Percentiles rank a stretch among this genome's conserved stretches.
phyloP scores from a whole-genome alignment of 1,140 invertebrate genomes.

The Drosophila novamexicana region DNA sequence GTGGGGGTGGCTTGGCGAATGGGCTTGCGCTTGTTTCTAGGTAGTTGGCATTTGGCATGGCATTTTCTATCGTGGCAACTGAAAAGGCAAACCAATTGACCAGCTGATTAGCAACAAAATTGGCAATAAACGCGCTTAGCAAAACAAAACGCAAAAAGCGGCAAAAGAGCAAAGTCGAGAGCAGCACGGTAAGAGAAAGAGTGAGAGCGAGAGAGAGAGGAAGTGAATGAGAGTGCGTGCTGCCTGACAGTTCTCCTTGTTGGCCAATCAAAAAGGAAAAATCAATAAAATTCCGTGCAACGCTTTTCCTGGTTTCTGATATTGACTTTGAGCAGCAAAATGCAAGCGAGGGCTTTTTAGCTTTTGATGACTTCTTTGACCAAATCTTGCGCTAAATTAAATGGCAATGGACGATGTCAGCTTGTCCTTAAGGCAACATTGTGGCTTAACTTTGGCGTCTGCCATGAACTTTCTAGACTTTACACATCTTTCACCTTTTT shows the following conservation, averaged over 20 bases:
- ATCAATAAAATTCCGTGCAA: conserved; percentile 65
- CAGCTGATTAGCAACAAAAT: conserved; percentile 43
- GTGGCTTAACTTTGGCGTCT: neutral
- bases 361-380: neutral
- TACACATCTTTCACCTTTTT: conserved; percentile 31
- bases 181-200: conserved; percentile 9
- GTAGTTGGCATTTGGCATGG: conserved; percentile 29
- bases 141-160: conserved; percentile 65
- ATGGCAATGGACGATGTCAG: neutral
- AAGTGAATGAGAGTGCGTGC: conserved; percentile 18
- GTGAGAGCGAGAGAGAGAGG: conserved; percentile 20
- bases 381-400: neutral
- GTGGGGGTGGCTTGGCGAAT: conserved; percentile 22
- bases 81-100: conserved; percentile 16
- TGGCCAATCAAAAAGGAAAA: conserved; percentile 69
- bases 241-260: conserved; percentile 49
- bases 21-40: conserved; percentile 12
- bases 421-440: neutral
- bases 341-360: neutral
- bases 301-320: conserved; percentile 5
- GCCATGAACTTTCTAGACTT: conserved; percentile 22
- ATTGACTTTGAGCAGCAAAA: neutral
- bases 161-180: conserved; percentile 14
- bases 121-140: conserved; percentile 54
- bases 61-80: conserved; percentile 21